A percentile compares a stretch with the other conserved stretches of the same genome.
Evolutionary conservation across 2,113 vertebrate genomes (phyloP).

Genomic region (Scytalopus superciliaris): DNA sequence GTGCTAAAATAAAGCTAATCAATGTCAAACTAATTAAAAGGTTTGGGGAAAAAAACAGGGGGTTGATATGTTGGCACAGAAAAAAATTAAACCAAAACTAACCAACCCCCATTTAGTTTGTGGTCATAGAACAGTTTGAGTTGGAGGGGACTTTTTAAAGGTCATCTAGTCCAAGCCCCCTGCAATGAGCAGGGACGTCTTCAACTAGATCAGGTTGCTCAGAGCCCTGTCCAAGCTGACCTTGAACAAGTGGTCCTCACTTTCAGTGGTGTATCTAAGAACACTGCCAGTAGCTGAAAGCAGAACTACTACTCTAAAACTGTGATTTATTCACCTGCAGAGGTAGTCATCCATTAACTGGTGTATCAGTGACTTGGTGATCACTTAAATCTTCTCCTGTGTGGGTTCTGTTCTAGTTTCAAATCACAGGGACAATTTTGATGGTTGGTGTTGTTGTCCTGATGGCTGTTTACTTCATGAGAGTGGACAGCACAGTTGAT

Average conservation of each 20-base stretch:
- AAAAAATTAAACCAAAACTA: neutral
- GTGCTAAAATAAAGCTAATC: neutral
- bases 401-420: neutral
- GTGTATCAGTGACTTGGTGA: neutral
- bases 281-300: neutral
- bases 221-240: neutral
- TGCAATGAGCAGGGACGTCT: neutral
- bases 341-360: neutral
- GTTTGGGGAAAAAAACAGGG: neutral
- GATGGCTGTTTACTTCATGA: constrained; percentile 7
- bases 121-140: neutral
- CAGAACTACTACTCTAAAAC: neutral
- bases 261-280: neutral
- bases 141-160: neutral
- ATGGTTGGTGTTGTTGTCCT: neutral
- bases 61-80: neutral
- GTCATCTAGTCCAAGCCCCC: neutral
- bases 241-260: neutral
- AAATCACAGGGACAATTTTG: constrained; percentile 3
- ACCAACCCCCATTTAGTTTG: neutral
- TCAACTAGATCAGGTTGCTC: neutral
- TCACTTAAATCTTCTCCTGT: neutral
- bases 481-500: neutral
- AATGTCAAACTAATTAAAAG: neutral
- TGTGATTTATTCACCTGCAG: neutral